Evolutionary conservation across 2,113 vertebrate genomes (phyloP), one percentile per base, ranked within the genome.

Genomic region (Apodemus sylvaticus): DNA sequence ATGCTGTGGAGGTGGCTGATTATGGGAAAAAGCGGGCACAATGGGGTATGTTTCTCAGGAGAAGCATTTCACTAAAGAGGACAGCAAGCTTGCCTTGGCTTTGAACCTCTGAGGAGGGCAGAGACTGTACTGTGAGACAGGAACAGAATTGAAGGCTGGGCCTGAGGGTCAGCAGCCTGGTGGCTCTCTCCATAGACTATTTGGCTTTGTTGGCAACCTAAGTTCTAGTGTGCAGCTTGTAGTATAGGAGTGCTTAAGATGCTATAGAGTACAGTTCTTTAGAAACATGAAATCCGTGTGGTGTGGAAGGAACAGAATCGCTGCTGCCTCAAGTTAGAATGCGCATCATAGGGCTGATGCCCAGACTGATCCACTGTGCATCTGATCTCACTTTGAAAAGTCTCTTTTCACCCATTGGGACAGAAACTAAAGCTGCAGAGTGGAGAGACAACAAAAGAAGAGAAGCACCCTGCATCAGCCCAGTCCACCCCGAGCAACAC

Each of bases 401-500:
- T 93, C 14, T 62, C 95, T 36, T 71, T 94, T 92, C 39, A 90
- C 86, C 85, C 85, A 4, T 96, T 31, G 93, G 86, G 64, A 86
- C 98, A 99, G 99, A 99, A 99, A 98, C 98, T 99, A 97, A 99
- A 99, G 97, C 99, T 99, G 97, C 99, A 99, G 98, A 99, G 98
- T 73, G 99, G 99, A 98, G 99, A 99, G 94, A 95, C 55, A 31
- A 53, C 97, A 70, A 99, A 98, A 97, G 99, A 99, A 91, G 99
- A 99, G 95, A 99, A 98, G 98, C 99, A 99, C 98, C 97, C 98
- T 42, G 97, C 99, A 92, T 99, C 99, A 76, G 96, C 98, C 97
- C 99, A 99, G 97, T 99, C 99, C 83, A 99, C 99, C 92, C 99
- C 99, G 17, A 98, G 98, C 96, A 99, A 97, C 96, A 99, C 98